These are phyloP conservation scores for Pithys albifrons DNA, from an alignment of 2,113 vertebrate species.

Conservation along the genomic window DNA sequence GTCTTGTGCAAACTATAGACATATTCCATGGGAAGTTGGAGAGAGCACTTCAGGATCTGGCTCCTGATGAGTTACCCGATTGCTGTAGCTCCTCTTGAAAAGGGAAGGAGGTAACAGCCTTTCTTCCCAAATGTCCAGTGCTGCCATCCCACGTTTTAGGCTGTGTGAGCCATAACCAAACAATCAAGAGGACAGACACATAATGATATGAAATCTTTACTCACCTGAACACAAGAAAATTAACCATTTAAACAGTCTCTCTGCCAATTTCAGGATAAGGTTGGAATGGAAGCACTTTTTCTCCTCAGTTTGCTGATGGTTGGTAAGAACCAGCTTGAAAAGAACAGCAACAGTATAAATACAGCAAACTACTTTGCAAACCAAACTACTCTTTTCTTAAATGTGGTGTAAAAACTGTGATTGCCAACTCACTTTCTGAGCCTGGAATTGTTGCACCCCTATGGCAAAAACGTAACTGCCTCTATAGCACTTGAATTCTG, in stretches of 20 bases:
- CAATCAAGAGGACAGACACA: not conserved
- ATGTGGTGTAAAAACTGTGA: not conserved
- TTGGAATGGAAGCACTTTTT: not conserved
- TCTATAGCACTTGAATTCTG: not conserved
- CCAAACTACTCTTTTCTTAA: not conserved
- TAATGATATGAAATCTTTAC: not conserved
- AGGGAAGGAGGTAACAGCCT: not conserved
- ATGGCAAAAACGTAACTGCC: not conserved
- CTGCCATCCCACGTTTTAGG: not conserved
- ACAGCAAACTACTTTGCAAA: not conserved
- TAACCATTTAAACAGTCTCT: not conserved
- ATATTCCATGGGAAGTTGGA: not conserved
- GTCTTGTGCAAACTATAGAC: not conserved
- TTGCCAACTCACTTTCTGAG: not conserved
- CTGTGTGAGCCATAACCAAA: not conserved
- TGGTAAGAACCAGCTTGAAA: not conserved
- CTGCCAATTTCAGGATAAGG: not conserved
- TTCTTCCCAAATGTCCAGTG: not conserved
- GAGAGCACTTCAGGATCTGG: not conserved
- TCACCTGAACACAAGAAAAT: not conserved
- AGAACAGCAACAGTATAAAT: not conserved
- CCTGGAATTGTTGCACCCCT: not conserved
- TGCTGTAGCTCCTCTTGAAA: not conserved
- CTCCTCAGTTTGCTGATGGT: not conserved
- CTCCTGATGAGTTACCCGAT: not conserved